A percentile compares a stretch with the other conserved stretches of the same genome.
These are phyloP conservation scores for Indicator maculatus DNA, from an alignment of 2,113 vertebrate genomes.

Conservation along the genomic window DNA sequence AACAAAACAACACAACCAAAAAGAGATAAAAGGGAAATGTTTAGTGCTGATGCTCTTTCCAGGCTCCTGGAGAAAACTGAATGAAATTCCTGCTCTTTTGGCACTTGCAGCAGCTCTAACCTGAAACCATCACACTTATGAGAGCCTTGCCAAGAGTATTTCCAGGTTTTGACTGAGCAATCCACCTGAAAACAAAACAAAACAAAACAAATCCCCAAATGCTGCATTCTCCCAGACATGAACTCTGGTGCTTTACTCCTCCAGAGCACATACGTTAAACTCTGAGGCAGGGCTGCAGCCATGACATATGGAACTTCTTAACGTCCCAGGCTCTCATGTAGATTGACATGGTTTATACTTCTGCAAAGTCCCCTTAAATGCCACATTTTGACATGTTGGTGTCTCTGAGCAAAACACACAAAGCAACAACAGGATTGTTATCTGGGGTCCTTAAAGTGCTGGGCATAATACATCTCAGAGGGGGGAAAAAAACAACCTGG, in stretches of 20 bases:
- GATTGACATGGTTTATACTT: neutral
- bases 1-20: neutral
- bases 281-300: neutral
- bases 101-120: neutral
- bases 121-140: neutral
- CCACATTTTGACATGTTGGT: neutral
- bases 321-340: neutral
- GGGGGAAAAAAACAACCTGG: slow-evolving; percentile 7
- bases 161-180: neutral
- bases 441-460: neutral
- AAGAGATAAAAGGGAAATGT: neutral
- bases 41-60: neutral
- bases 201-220: neutral
- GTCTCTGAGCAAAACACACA: neutral
- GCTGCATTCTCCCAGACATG: neutral
- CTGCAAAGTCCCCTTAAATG: neutral
- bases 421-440: neutral
- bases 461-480: neutral
- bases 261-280: neutral
- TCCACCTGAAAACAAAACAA: neutral
- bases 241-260: neutral
- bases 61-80: neutral
- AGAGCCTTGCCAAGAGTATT: neutral
- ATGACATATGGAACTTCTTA: slow-evolving; percentile 4
- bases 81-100: slow-evolving; percentile 18